phyloP scores from a whole-genome alignment of 2,113 vertebrate species.

The Aramus guarauna region DNA sequence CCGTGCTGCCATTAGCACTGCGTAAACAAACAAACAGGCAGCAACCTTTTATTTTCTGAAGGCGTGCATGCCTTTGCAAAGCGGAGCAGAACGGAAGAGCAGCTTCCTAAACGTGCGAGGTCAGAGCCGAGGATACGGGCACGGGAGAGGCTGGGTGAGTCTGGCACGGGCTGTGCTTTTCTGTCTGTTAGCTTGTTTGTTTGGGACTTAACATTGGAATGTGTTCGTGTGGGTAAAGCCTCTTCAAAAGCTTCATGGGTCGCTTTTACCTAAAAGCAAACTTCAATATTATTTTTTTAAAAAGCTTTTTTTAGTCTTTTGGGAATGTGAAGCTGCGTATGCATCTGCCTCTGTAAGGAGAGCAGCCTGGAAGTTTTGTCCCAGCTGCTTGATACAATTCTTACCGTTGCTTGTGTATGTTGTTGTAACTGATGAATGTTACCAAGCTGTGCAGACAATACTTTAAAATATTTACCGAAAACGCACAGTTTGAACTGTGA shows the following conservation, averaged over 20 bases:
- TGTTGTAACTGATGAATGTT: neutral
- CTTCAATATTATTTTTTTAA: neutral
- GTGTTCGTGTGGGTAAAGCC: neutral
- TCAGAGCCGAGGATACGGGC: neutral
- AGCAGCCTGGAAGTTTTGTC: neutral
- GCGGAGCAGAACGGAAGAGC: conserved; percentile 14
- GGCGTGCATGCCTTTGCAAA: neutral
- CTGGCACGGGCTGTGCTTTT: rapidly evolving
- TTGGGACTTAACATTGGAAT: neutral
- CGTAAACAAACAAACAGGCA: neutral
- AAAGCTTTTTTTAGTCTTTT: neutral
- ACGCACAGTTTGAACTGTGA: neutral
- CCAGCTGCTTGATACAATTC: neutral
- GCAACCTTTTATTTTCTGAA: neutral
- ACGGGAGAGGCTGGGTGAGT: neutral
- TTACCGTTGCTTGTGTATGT: neutral
- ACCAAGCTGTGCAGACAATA: neutral
- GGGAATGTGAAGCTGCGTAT: neutral
- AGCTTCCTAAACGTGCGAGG: neutral
- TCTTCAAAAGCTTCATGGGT: neutral
- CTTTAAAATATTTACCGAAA: neutral
- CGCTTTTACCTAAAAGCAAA: neutral
- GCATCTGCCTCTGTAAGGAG: neutral
- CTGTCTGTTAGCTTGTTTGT: neutral
- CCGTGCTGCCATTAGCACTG: neutral